phyloP scores from a whole-genome alignment of 2,888 invertebrate genomes.

The Eurois occulta region DNA sequence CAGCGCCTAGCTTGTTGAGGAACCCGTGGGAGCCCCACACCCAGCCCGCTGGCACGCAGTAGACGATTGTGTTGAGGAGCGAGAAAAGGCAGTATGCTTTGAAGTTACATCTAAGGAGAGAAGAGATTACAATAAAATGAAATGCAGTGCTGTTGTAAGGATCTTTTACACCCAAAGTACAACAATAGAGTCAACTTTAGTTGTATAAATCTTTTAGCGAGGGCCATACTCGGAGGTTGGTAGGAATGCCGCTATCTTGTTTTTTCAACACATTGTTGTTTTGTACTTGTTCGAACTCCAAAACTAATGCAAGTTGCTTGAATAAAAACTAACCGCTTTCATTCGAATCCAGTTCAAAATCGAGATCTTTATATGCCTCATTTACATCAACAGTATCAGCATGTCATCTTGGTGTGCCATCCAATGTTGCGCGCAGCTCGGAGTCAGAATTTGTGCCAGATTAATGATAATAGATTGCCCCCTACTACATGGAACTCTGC shows the following conservation, averaged over 20 bases:
- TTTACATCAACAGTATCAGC: no score
- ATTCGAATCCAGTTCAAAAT: no score
- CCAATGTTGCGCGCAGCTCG: background rate
- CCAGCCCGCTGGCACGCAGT: slow-evolving; percentile 98
- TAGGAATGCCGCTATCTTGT: no score
- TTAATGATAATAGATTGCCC: background rate
- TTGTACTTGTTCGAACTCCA: no score
- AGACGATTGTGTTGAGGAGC: slow-evolving; percentile 96
- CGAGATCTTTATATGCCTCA: no score
- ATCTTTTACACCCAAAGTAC: background rate
- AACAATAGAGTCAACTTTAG: no score
- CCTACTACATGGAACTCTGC: background rate
- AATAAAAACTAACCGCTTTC: no score
- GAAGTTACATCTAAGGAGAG: slow-evolving; percentile 94
- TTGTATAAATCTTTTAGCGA: no score
- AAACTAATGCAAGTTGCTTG: no score
- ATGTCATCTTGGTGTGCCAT: background rate
- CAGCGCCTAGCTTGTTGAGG: slow-evolving; percentile 94
- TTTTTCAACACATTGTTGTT: no score
- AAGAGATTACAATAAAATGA: background rate
- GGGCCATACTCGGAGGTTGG: no score
- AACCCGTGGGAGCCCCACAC: slow-evolving; percentile 97
- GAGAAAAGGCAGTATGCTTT: slow-evolving; percentile 98
- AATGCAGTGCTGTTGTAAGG: background rate
- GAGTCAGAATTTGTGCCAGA: background rate